These are phyloP conservation scores for Philhelius pedissequus DNA, from an alignment of 2,888 invertebrate genomes.

Conservation along the genomic window DNA sequence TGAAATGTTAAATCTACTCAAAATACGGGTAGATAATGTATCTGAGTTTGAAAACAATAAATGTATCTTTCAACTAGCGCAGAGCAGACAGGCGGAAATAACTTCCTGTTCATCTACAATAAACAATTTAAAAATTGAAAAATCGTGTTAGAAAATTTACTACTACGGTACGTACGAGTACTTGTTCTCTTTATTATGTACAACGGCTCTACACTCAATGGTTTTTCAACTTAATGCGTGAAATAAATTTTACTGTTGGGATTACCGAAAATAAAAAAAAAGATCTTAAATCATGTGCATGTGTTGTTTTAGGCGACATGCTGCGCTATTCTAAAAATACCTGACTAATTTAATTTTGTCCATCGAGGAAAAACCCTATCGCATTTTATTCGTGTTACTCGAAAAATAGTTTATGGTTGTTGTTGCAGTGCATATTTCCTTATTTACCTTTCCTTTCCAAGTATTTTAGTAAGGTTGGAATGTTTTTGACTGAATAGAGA, in stretches of 20 bases:
- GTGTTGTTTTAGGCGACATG: background rate
- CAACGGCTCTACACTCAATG: background rate
- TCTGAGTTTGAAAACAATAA: background rate
- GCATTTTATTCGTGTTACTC: background rate
- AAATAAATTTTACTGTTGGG: slow-evolving; percentile 41
- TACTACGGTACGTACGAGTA: no score
- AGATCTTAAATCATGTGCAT: slow-evolving; percentile 22
- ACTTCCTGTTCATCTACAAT: slow-evolving; percentile 39
- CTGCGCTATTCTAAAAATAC: slow-evolving; percentile 54
- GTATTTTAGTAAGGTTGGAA: background rate
- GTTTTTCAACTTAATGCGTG: slow-evolving; percentile 36
- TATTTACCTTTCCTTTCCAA: background rate
- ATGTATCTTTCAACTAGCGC: background rate
- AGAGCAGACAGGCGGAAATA: slow-evolving; percentile 41
- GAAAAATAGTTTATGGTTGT: slow-evolving; percentile 41
- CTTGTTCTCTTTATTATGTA: slow-evolving; percentile 8
- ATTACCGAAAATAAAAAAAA: slow-evolving; percentile 1
- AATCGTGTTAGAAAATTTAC: slow-evolving; percentile 47
- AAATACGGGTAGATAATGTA: slow-evolving; percentile 34
- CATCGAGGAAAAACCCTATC: slow-evolving; percentile 42
- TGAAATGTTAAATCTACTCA: slow-evolving; percentile 1
- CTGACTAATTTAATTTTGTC: slow-evolving; percentile 37
- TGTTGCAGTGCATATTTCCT: slow-evolving; percentile 32
- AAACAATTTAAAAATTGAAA: slow-evolving; percentile 36
- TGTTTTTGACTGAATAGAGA: background rate